These are phyloP conservation scores for Brienomyrus longianalis DNA, from an alignment of 2,113 vertebrate species.

Conservation along the genomic window DNA sequence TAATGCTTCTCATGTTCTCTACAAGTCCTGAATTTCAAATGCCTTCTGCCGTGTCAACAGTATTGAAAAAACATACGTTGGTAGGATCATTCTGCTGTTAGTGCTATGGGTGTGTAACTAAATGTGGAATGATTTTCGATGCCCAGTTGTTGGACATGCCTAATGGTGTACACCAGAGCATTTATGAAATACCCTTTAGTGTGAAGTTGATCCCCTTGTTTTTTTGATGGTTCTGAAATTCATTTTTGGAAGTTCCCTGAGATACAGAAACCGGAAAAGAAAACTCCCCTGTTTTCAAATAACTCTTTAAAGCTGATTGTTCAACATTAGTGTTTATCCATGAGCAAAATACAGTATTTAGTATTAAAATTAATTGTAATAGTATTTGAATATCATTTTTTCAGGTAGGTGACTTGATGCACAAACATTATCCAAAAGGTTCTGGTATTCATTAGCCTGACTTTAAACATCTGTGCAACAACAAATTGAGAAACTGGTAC, in stretches of 20 bases:
- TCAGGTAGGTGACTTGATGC: conserved; percentile 12
- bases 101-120: not conserved
- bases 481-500: conserved; percentile 27
- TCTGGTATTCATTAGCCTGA: not conserved
- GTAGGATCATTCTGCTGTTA: not conserved
- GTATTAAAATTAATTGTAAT: not conserved
- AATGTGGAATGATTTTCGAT: not conserved
- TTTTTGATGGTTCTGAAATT: not conserved
- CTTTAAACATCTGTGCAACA: conserved; percentile 37
- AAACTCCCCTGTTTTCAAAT: not conserved
- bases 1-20: not conserved
- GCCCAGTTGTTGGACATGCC: not conserved
- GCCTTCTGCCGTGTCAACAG: not conserved
- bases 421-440: not conserved
- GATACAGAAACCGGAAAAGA: not conserved
- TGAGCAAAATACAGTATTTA: not conserved
- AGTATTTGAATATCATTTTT: not conserved
- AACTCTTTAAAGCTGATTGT: not conserved
- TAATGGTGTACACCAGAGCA: not conserved
- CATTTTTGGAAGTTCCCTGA: not conserved
- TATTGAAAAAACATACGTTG: not conserved
- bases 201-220: not conserved
- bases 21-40: not conserved
- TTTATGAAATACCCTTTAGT: not conserved
- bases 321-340: not conserved